Percentiles rank a stretch among this genome's conserved stretches.
Conservation (phyloP, 2,888 invertebrate species). For the Thysanoteuthis rhombus region DNA sequence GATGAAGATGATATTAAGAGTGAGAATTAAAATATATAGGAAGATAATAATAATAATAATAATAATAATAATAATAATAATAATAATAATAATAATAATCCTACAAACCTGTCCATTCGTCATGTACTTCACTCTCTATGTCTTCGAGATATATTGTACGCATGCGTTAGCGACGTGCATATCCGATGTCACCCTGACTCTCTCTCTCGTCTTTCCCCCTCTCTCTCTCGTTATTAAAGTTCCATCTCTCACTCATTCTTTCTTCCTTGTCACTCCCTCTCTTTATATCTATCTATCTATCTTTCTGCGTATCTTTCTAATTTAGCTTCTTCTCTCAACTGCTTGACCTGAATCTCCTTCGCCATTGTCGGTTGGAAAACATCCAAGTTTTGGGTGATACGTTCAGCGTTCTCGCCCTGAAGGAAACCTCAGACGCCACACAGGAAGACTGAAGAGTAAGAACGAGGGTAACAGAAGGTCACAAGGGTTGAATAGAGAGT, state of each 20-base stretch:
- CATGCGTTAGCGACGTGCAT: slow-evolving; percentile 20
- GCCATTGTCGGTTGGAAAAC: slow-evolving; percentile 24
- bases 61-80: no score
- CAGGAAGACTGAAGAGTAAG: neutral
- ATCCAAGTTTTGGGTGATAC: slow-evolving; percentile 24
- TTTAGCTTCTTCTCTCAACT: neutral
- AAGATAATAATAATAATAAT: no score
- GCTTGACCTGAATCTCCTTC: neutral
- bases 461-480: neutral
- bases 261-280: no score
- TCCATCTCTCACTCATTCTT: no score
- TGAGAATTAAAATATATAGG: no score
- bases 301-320: neutral
- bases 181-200: slow-evolving; percentile 18
- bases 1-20: no score
- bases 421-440: neutral
- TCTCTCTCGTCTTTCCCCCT: neutral
- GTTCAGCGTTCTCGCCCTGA: neutral
- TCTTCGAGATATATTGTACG: neutral
- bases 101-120: no score
- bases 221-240: no score
- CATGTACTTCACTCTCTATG: neutral
- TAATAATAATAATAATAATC: no score
- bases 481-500: neutral
- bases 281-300: neutral